phyloP scores from a whole-genome alignment of 2,113 vertebrate species.

The Vanacampus margaritifer region DNA sequence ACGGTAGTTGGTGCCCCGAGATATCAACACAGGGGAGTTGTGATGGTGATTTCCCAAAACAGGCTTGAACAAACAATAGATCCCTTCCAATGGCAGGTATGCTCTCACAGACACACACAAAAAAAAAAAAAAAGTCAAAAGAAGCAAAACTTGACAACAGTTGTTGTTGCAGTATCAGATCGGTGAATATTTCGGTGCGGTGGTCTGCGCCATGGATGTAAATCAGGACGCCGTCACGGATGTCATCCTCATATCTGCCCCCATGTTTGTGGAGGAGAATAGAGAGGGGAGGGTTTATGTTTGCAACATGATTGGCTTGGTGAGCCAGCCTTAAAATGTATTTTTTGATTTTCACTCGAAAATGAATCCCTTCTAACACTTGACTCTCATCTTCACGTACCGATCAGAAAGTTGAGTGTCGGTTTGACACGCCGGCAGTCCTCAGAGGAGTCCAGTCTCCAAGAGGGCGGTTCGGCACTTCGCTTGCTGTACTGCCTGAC shows the following conservation, averaged over 20 bases:
- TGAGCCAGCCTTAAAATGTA: conserved; percentile 21
- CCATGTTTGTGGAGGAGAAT: conserved; percentile 59
- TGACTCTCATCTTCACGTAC: conserved; percentile 1
- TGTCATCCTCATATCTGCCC: conserved; percentile 78
- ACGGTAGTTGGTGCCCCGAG: conserved; percentile 68
- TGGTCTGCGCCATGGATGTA: conserved; percentile 73
- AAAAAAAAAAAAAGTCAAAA: background rate
- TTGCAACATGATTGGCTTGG: conserved; percentile 51
- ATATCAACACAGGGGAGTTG: conserved; percentile 58
- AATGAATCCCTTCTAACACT: background rate
- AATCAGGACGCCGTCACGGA: conserved; percentile 58
- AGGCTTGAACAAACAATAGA: background rate
- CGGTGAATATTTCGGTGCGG: conserved; percentile 83
- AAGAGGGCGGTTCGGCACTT: conserved; percentile 68
- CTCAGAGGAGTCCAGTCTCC: conserved; percentile 48
- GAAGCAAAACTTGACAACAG: background rate
- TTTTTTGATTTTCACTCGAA: background rate
- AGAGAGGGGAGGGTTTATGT: conserved; percentile 77
- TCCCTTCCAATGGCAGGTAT: conserved; percentile 38
- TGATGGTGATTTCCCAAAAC: background rate
- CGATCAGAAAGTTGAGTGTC: conserved; percentile 34
- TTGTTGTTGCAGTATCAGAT: conserved; percentile 56
- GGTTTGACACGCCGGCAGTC: conserved; percentile 15
- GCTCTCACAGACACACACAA: conserved; percentile 9
- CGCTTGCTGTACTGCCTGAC: conserved; percentile 67